Conservation (phyloP, 2,797 vertebrate species). For the Catamblyrhynchus diadema region DNA sequence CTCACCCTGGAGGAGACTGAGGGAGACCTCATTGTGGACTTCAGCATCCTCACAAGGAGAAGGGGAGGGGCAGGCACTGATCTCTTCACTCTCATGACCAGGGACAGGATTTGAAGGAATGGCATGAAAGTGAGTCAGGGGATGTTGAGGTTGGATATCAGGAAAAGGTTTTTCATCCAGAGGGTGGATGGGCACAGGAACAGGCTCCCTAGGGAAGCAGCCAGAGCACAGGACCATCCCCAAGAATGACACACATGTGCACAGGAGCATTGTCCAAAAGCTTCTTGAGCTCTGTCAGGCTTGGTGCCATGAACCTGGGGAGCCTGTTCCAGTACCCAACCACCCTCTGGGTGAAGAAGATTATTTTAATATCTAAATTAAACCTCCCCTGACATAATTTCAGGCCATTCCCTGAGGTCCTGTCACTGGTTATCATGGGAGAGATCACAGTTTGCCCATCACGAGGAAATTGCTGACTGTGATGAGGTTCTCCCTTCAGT, state of each 20-base stretch:
- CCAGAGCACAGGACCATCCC: not conserved
- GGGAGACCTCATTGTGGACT: accelerated
- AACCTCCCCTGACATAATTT: not conserved
- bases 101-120: not conserved
- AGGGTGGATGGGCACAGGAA: accelerated
- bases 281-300: not conserved
- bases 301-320: not conserved
- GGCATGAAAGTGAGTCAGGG: no score
- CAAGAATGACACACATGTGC: no score
- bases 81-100: not conserved
- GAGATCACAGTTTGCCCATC: not conserved
- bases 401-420: accelerated
- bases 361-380: not conserved
- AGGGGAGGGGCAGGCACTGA: accelerated
- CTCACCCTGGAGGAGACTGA: not conserved
- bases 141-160: not conserved
- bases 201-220: not conserved
- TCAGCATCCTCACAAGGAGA: accelerated
- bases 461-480: accelerated
- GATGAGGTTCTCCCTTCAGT: not conserved
- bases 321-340: accelerated
- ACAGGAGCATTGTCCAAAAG: not conserved
- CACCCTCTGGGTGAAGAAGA: not conserved
- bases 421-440: not conserved
- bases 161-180: not conserved